phyloP scores from a whole-genome alignment of 2,797 vertebrate genomes.

The Aselliscus stoliczkanus region DNA sequence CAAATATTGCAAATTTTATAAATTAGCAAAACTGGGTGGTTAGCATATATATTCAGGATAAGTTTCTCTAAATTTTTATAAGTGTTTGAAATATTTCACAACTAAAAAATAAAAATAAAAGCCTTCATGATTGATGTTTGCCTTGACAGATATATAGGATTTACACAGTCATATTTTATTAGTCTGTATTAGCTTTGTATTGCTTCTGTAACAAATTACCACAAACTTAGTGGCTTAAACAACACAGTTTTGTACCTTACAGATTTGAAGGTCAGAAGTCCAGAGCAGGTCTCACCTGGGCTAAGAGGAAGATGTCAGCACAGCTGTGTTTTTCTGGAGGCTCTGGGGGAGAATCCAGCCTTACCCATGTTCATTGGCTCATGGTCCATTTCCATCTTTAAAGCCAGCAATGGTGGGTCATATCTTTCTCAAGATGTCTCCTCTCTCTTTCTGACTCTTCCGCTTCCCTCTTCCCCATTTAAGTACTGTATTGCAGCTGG shows the following conservation, averaged over 20 bases:
- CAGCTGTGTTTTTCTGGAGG: not conserved
- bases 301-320: not conserved
- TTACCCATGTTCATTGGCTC: not conserved
- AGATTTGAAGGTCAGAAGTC: not conserved
- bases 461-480: not conserved
- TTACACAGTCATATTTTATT: not conserved
- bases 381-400: not conserved
- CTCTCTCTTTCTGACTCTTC: not conserved
- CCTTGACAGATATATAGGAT: not conserved
- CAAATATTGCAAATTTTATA: not conserved
- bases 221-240: not conserved
- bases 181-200: not conserved
- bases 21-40: not conserved
- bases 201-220: not conserved
- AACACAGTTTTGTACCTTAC: not conserved
- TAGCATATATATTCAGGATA: not conserved
- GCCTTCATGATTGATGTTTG: not conserved
- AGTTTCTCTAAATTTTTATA: not conserved
- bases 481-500: not conserved
- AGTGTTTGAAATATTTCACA: not conserved
- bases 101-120: not conserved
- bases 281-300: not conserved
- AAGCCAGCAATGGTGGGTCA: not conserved
- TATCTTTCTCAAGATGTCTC: not conserved
- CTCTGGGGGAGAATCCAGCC: not conserved